These are phyloP conservation scores for Malthinus seriepunctatus DNA, from an alignment of 2,888 invertebrate genomes.

Conservation along the genomic window DNA sequence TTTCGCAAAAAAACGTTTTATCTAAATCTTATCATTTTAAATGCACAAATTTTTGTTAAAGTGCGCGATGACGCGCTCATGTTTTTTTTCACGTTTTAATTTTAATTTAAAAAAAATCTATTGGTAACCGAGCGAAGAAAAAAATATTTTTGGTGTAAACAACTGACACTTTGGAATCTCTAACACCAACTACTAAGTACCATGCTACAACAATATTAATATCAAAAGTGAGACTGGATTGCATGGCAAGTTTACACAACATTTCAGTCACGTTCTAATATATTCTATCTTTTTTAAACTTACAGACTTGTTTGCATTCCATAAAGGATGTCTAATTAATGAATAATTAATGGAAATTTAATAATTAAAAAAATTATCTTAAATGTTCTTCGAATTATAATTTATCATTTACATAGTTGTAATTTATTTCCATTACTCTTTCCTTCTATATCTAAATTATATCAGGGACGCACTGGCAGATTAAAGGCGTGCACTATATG, in stretches of 20 bases:
- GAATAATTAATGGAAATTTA: no score
- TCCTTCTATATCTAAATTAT: no score
- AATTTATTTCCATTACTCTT: no score
- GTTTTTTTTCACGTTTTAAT: no score
- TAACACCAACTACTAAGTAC: slow-evolving; percentile 21
- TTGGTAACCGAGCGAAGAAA: background rate
- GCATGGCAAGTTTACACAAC: slow-evolving; percentile 14
- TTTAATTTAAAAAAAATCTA: background rate
- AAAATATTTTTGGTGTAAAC: background rate
- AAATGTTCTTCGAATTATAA: no score
- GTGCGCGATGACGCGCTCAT: background rate
- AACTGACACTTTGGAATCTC: slow-evolving; percentile 24
- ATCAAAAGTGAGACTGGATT: slow-evolving; percentile 22
- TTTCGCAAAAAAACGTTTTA: background rate
- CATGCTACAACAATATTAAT: slow-evolving; percentile 21
- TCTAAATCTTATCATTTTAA: background rate
- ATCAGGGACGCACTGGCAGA: no score
- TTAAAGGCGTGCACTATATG: no score
- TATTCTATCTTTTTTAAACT: no score
- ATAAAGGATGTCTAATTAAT: no score
- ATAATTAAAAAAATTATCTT: no score
- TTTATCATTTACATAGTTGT: no score
- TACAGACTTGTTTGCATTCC: no score
- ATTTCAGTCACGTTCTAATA: background rate
- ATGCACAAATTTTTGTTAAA: slow-evolving; percentile 1